Conservation (phyloP, 1,140 invertebrate genomes). For the Macrobrachium rosenbergii region DNA sequence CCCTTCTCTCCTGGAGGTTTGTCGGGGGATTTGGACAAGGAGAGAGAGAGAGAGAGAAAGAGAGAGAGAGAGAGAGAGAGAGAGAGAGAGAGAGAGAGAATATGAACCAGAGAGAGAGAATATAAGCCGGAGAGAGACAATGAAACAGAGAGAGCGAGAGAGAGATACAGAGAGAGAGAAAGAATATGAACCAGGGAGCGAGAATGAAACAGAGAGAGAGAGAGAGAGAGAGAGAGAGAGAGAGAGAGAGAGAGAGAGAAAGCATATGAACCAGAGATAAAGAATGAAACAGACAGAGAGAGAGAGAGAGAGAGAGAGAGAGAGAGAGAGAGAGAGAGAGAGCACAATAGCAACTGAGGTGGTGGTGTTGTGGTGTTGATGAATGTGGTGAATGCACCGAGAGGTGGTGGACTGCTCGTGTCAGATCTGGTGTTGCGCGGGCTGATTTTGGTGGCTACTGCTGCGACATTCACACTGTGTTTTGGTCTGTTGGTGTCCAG, state of each 20-base stretch:
- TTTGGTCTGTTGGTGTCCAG: no score
- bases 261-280: no score
- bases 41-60: constrained; percentile 18
- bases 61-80: constrained; percentile 25
- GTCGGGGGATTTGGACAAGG: background rate
- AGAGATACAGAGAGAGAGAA: constrained; percentile 13
- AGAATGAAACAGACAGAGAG: constrained; percentile 17
- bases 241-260: constrained; percentile 22
- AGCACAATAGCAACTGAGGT: background rate
- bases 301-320: constrained; percentile 25
- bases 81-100: constrained; percentile 25
- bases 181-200: no score
- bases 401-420: no score
- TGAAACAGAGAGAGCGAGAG: constrained; percentile 11
- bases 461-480: no score
- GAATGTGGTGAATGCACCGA: no score
- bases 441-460: no score
- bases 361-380: no score
- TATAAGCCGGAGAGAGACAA: no score
- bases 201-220: constrained; percentile 8
- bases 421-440: no score
- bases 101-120: constrained; percentile 25
- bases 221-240: constrained; percentile 25
- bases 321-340: constrained; percentile 25
- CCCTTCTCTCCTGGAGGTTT: background rate